Evolutionary conservation across 2,797 vertebrate genomes (phyloP).

Genomic region (Tangara arthus): DNA sequence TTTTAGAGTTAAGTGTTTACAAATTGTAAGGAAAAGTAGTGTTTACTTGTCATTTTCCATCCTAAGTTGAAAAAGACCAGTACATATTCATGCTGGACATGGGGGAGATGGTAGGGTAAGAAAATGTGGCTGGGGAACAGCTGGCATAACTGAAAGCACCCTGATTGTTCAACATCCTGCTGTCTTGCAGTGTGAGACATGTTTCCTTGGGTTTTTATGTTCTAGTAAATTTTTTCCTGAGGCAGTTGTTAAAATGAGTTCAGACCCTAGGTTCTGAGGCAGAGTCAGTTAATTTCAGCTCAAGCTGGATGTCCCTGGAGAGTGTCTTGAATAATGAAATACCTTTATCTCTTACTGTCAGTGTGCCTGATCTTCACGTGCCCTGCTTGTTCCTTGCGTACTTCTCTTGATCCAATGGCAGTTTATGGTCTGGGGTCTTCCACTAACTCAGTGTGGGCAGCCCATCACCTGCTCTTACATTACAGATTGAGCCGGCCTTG

Average conservation of each 20-base stretch:
- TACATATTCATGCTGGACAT: background rate
- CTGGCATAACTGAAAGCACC: background rate
- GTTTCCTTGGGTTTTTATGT: background rate
- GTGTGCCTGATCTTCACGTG: accelerated
- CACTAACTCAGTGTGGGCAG: background rate
- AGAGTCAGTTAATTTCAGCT: background rate
- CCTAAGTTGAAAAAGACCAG: background rate
- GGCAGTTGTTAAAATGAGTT: background rate
- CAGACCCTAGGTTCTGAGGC: background rate
- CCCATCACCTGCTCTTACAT: background rate
- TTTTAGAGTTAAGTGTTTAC: background rate
- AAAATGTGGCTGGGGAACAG: background rate
- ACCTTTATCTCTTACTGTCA: background rate
- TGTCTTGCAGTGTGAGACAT: background rate
- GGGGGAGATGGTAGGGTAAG: background rate
- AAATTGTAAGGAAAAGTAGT: background rate
- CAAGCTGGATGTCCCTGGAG: background rate
- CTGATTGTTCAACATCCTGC: background rate
- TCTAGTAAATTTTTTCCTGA: background rate
- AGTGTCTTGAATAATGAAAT: background rate
- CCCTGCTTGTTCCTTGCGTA: background rate
- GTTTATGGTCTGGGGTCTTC: background rate
- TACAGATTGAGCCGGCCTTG: background rate
- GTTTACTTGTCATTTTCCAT: background rate
- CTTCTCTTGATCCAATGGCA: background rate